Base-by-base conservation (phyloP, 1,140 invertebrate genomes). In the Brachionus rubens region DNA sequence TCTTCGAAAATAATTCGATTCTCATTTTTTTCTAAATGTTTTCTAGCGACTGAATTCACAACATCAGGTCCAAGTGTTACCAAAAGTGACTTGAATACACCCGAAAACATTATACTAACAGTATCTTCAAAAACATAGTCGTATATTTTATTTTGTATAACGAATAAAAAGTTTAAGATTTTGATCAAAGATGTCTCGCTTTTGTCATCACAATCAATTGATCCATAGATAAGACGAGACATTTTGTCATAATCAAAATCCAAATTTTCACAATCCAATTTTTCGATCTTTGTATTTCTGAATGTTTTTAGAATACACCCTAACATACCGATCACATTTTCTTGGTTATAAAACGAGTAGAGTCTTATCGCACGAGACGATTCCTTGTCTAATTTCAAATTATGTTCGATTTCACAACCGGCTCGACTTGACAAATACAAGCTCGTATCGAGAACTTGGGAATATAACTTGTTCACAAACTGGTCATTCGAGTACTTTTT, bases 1-100 rank as follows among this genome's bases (percentile, higher is more conserved):
- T 41, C 36, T 43, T 65, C 36, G 19, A 65, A 65, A n/a, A 43
- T 65, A 14, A 43, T 43, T 14, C 12, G 24, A 21, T 19, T 10
- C 16, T 65, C 59, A 26, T 65, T 65, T 65, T 65, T 65, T 19
- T 65, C 21, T 19, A 65, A 21, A 43, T 43, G 59, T 19, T 19
- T 24, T 41, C 43, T 65, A 10, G n/a, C 33, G n/a, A 65, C 12
- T n/a, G 24, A 24, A 36, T 65, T 28, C 0, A 65, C 59, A 3
- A 21, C 24, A 9, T 43, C 10, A 10, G 59, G 59, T 9, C 43
- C 40, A 6, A 41, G 24, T 30, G 24, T 43, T 3, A 19, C 19
- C 7, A 65, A 65, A 16, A 36, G 41, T 43, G 59, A 43, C 3
- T 41, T 41, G n/a, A 43, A 19, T 28, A 65, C 24, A 30, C 24